These are phyloP conservation scores for Drosophila baimaii DNA, from an alignment of 1,140 invertebrate species.

Conservation along the genomic window DNA sequence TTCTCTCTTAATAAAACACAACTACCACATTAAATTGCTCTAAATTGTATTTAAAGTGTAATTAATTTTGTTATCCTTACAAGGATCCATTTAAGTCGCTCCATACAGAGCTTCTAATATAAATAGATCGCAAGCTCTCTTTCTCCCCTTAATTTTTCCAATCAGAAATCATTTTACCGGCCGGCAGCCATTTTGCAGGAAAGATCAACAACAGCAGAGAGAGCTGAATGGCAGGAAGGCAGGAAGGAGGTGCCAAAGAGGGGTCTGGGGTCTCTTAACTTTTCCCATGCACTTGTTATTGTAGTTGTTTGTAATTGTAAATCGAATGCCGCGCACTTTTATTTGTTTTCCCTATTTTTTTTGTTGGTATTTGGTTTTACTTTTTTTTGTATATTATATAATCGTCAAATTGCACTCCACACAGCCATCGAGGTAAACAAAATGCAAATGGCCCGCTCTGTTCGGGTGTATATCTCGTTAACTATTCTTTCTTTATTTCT, in stretches of 20 bases:
- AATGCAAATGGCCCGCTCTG: conserved; percentile 49
- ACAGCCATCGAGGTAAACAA: conserved; percentile 57
- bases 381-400: conserved; percentile 46
- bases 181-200: conserved; percentile 44
- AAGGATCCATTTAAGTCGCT: no score
- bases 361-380: not conserved
- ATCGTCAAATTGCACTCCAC: conserved; percentile 56
- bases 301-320: conserved; percentile 65
- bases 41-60: no score
- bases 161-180: conserved; percentile 34
- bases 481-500: conserved; percentile 20
- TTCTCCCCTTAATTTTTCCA: not conserved
- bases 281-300: conserved; percentile 53
- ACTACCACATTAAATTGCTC: not conserved
- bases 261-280: conserved; percentile 52
- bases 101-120: no score
- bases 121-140: not conserved
- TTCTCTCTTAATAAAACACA: no score
- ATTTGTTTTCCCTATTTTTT: conserved; percentile 21
- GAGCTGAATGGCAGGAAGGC: not conserved
- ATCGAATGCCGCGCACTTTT: conserved; percentile 72
- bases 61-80: no score
- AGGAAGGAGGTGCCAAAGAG: conserved; percentile 37
- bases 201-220: conserved; percentile 27
- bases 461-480: conserved; percentile 21